Evolutionary conservation across 1,140 invertebrate genomes (phyloP).

Genomic region (Agraylea sexmaculata): DNA sequence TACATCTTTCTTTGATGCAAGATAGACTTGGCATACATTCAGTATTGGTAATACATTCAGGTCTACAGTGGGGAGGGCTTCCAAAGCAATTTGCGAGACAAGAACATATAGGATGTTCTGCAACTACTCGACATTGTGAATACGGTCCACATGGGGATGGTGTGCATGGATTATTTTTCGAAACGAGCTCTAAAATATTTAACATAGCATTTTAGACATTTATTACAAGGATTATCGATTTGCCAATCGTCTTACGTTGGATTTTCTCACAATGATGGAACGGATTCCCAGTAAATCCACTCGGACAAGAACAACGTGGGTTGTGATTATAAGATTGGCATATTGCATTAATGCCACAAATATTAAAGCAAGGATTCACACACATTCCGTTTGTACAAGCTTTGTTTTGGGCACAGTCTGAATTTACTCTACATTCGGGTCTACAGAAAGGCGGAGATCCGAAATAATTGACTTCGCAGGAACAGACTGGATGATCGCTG

Average conservation of each 20-base stretch:
- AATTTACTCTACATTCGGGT: slow-evolving; percentile 57
- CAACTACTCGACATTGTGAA: slow-evolving; percentile 47
- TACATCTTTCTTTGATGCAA: slow-evolving; percentile 55
- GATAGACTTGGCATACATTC: slow-evolving; percentile 47
- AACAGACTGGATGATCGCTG: slow-evolving; percentile 53
- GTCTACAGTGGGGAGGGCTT: slow-evolving; percentile 49
- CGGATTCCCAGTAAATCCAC: slow-evolving; percentile 53
- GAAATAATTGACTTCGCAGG: slow-evolving; percentile 48
- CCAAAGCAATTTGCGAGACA: slow-evolving; percentile 49
- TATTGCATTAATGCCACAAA: slow-evolving; percentile 53
- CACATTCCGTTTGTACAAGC: slow-evolving; percentile 63
- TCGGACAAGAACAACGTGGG: slow-evolving; percentile 61
- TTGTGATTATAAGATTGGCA: slow-evolving; percentile 63
- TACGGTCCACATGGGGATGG: slow-evolving; percentile 57
- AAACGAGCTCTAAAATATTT: not conserved
- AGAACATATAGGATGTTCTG: slow-evolving; percentile 49
- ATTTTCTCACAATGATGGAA: slow-evolving; percentile 47
- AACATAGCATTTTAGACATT: not conserved
- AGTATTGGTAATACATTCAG: slow-evolving; percentile 53
- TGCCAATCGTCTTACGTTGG: slow-evolving; percentile 37
- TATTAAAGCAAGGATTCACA: slow-evolving; percentile 58
- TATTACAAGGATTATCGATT: not conserved
- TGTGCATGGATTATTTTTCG: slow-evolving; percentile 38
- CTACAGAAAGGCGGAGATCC: slow-evolving; percentile 57
- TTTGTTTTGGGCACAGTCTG: slow-evolving; percentile 53